A percentile compares a stretch with the other conserved stretches of the same genome.
Evolutionary conservation across 2,888 invertebrate genomes (phyloP).

Genomic region (Ormyrus thymus): DNA sequence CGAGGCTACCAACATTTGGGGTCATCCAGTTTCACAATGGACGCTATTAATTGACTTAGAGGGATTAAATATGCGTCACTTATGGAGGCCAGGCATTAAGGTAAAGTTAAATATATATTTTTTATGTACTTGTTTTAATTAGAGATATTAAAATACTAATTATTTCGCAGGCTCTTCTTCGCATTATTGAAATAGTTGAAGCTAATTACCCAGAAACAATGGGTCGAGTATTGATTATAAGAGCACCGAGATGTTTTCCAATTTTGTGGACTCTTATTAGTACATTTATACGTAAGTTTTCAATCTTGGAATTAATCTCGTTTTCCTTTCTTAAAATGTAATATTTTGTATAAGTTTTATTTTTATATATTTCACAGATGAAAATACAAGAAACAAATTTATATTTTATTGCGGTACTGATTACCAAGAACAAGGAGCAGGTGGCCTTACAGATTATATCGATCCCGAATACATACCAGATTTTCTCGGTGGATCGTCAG

Average conservation of each 20-base stretch:
- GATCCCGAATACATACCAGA: slow-evolving; percentile 91
- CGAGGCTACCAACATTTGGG: slow-evolving; percentile 88
- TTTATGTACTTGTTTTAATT: neutral
- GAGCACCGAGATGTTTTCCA: slow-evolving; percentile 95
- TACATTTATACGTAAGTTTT: slow-evolving; percentile 87
- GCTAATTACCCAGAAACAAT: slow-evolving; percentile 97
- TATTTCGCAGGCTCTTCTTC: slow-evolving; percentile 77
- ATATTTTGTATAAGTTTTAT: no score
- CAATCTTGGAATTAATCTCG: slow-evolving; percentile 5
- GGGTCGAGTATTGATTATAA: slow-evolving; percentile 91
- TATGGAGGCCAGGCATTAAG: slow-evolving; percentile 94
- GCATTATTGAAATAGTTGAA: slow-evolving; percentile 89
- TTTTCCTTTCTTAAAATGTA: neutral
- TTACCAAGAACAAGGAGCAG: slow-evolving; percentile 83
- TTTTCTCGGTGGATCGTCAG: slow-evolving; percentile 92
- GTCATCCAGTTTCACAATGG: slow-evolving; percentile 92
- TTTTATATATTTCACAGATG: slow-evolving; percentile 79
- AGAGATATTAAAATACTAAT: slow-evolving; percentile 2
- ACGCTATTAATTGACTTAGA: slow-evolving; percentile 93
- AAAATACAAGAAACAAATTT: slow-evolving; percentile 93
- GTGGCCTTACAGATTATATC: slow-evolving; percentile 90
- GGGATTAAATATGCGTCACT: slow-evolving; percentile 94
- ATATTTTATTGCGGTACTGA: slow-evolving; percentile 94
- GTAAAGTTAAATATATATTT: slow-evolving; percentile 62
- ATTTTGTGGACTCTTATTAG: slow-evolving; percentile 96